Percentiles rank a stretch among this genome's conserved stretches.
Evolutionary conservation across 1,140 invertebrate species (phyloP).

Genomic region (Druon quercuslanigerum): DNA sequence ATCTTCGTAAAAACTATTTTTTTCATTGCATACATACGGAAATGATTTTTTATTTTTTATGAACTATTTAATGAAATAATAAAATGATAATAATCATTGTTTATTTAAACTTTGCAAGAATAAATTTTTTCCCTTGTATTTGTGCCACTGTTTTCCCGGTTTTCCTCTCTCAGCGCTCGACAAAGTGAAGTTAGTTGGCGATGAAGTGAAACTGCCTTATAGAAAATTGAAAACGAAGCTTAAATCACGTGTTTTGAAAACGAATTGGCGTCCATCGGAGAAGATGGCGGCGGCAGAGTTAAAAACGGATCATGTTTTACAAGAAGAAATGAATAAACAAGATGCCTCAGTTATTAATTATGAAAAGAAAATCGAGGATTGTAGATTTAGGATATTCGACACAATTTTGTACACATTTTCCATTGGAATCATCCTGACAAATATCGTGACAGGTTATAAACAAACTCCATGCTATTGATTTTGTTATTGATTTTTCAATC

Average conservation of each 20-base stretch:
- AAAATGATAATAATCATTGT: too few relatives aligned
- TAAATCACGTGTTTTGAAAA: constrained; percentile 36
- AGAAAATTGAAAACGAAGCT: not conserved
- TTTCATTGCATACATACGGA: too few relatives aligned
- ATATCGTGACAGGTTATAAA: constrained; percentile 69
- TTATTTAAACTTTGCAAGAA: too few relatives aligned
- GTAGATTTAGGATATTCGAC: constrained; percentile 59
- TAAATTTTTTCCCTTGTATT: too few relatives aligned
- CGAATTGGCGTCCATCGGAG: constrained; percentile 56
- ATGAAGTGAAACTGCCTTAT: not conserved
- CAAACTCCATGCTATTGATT: constrained; percentile 41
- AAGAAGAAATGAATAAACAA: constrained; percentile 49
- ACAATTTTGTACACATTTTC: constrained; percentile 65
- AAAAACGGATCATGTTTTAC: constrained; percentile 55
- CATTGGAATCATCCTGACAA: constrained; percentile 63
- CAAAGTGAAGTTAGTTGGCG: too few relatives aligned
- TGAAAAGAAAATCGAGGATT: constrained; percentile 53
- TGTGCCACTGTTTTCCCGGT: too few relatives aligned
- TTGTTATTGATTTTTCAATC: constrained; percentile 36
- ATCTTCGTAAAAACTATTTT: too few relatives aligned
- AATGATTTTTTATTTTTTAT: too few relatives aligned
- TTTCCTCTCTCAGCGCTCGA: too few relatives aligned
- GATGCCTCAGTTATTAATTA: constrained; percentile 42
- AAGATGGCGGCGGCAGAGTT: constrained; percentile 67
- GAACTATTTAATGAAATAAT: too few relatives aligned